Percentiles rank a stretch among this genome's conserved stretches.
phyloP scores from a whole-genome alignment of 2,113 vertebrate genomes.

The Dipodomys stephensi region DNA sequence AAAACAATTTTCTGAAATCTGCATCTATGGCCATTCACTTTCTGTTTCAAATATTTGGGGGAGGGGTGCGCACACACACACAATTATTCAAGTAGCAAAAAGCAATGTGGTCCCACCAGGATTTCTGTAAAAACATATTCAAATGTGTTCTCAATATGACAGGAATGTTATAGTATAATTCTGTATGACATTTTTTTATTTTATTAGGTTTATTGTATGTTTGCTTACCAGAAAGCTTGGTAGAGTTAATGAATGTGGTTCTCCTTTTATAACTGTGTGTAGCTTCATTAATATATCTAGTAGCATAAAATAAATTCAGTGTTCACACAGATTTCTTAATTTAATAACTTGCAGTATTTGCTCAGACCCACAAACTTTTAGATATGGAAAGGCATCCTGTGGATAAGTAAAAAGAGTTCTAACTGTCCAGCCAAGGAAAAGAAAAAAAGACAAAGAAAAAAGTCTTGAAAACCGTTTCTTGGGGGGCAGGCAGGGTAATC shows the following conservation, averaged over 20 bases:
- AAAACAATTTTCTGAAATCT: conserved; percentile 64
- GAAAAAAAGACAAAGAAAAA: background rate
- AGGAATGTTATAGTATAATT: background rate
- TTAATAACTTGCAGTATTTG: conserved; percentile 44
- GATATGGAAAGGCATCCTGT: background rate
- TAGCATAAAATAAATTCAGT: conserved; percentile 43
- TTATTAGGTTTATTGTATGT: background rate
- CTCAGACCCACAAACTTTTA: conserved; percentile 13
- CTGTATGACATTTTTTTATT: background rate
- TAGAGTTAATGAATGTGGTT: background rate
- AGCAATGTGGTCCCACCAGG: background rate
- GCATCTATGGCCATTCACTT: background rate
- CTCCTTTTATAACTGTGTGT: background rate
- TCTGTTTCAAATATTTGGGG: background rate
- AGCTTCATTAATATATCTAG: conserved; percentile 20
- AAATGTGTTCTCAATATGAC: background rate
- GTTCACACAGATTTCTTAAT: conserved; percentile 38
- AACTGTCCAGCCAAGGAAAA: background rate
- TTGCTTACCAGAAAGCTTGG: background rate
- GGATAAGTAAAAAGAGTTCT: conserved; percentile 4
- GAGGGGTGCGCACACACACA: background rate
- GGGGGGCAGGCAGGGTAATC: no score
- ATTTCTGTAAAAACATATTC: background rate
- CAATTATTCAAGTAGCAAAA: conserved; percentile 11
- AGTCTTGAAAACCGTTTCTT: background rate